Percentiles rank a stretch among this genome's conserved stretches.
Evolutionary conservation across 2,888 invertebrate species (phyloP).

Genomic region (Cyclophora albipunctata): DNA sequence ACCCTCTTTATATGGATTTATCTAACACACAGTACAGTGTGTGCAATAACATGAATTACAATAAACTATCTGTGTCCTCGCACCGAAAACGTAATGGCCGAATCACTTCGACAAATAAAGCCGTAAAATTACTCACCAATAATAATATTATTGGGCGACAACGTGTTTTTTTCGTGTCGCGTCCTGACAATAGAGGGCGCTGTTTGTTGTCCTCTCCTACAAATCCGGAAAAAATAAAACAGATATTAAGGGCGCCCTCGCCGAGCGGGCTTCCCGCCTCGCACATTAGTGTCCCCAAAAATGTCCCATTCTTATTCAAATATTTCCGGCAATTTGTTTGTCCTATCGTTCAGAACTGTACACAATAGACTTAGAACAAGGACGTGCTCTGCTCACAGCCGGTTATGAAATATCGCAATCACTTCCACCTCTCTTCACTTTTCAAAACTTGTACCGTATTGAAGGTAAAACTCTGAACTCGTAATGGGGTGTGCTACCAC

Average conservation of each 20-base stretch:
- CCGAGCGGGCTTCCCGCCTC: slow-evolving; percentile 59
- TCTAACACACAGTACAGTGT: background rate
- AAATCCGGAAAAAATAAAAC: slow-evolving; percentile 74
- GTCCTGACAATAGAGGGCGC: slow-evolving; percentile 49
- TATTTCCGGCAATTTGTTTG: slow-evolving; percentile 72
- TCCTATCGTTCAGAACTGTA: slow-evolving; percentile 56
- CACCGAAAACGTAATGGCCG: slow-evolving; percentile 30
- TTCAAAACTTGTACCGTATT: slow-evolving; percentile 10
- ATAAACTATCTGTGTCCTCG: slow-evolving; percentile 14
- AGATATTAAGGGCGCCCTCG: slow-evolving; percentile 61
- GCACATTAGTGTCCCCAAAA: slow-evolving; percentile 67
- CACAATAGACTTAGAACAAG: slow-evolving; percentile 42
- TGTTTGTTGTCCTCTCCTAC: slow-evolving; percentile 64
- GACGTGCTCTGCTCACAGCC: slow-evolving; percentile 29
- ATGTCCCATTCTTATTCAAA: slow-evolving; percentile 72
- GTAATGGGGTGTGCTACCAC: slow-evolving; percentile 3
- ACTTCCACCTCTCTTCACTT: slow-evolving; percentile 9
- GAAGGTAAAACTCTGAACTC: background rate
- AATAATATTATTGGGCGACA: slow-evolving; percentile 59
- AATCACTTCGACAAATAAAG: slow-evolving; percentile 49
- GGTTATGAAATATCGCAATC: slow-evolving; percentile 13
- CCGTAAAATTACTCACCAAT: slow-evolving; percentile 57
- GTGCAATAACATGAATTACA: background rate
- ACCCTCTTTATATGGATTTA: background rate
- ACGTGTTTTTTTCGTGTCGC: slow-evolving; percentile 48